These are phyloP conservation scores for Petromus typicus DNA, from an alignment of 2,113 vertebrate genomes.

Conservation along the genomic window DNA sequence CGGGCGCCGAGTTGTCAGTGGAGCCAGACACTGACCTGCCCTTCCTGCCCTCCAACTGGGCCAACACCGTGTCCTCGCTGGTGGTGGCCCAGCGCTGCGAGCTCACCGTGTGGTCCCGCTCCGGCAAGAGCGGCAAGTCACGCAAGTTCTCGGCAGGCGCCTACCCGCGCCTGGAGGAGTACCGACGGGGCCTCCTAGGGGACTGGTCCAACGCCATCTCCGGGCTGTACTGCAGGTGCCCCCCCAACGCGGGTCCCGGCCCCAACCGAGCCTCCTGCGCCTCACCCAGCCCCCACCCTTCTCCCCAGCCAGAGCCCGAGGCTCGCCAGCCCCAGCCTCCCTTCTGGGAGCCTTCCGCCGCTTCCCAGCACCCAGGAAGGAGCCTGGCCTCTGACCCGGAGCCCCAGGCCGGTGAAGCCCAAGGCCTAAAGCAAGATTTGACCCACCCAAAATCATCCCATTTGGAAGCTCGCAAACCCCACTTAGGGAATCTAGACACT, in stretches of 20 bases:
- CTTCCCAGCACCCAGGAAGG: background rate
- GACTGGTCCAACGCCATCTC: conserved; percentile 87
- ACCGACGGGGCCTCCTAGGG: conserved; percentile 77
- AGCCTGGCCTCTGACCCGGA: background rate
- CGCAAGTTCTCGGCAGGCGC: conserved; percentile 25
- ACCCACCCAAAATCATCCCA: background rate
- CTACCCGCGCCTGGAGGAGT: conserved; percentile 86
- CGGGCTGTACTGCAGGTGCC: conserved; percentile 85
- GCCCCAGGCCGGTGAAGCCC: background rate
- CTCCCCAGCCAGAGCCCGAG: background rate
- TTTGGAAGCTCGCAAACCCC: background rate
- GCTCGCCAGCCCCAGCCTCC: background rate
- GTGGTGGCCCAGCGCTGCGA: conserved; percentile 85
- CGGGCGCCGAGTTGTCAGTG: conserved; percentile 62
- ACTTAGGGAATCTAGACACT: background rate
- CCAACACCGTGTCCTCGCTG: conserved; percentile 81
- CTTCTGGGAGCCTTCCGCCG: background rate
- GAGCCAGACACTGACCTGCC: conserved; percentile 77
- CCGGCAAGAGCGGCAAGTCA: conserved; percentile 75
- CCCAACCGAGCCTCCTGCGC: too few relatives aligned
- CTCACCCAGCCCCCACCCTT: background rate
- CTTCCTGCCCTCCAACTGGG: conserved; percentile 80
- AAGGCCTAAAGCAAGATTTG: background rate
- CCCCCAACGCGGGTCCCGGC: background rate
- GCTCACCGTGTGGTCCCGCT: conserved; percentile 85